Evolutionary conservation across 2,113 vertebrate species (phyloP), one percentile per base, ranked within the genome.

Genomic region (Buteo buteo): DNA sequence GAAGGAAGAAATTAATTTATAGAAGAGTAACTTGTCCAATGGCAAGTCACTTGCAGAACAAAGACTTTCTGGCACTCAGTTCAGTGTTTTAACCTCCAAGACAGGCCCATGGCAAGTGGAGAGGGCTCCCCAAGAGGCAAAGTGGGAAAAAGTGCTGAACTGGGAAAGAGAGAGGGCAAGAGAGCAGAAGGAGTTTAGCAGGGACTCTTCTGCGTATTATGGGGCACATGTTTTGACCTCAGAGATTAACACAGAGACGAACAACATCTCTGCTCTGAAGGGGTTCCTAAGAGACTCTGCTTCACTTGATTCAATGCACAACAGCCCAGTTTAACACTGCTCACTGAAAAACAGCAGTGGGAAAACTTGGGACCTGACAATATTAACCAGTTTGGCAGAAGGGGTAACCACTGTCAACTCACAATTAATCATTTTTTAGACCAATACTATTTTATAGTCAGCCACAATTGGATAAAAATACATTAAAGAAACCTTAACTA

Each of bases 381-480:
- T 18, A 93, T 71, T 64, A 82, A 88, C 38, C 58, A 69, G 47
- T 59, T 59, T 92, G 74, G 83, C 65, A 94, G 94, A 82, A 55
- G 54, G 13, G 22, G 24, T 42, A 94, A 92, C 83, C 85, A 82
- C 67, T 83, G 45, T 91, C 86, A 91, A 88, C 65, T 62, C 90
- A 83, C 25, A 82, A 90, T 93, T 80, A 91, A 83, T 91, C 2
- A 49, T 86, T 78, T 92, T 91, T 91, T 24, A 95, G 45, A 92
- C 74, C 90, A 91, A n/a, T 0, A 57, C 49, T 70, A 92, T 59
- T 95, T 92, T 78, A 95, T 4, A 70, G 32, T 77, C 55, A 96
- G 65, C 85, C 89, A 91, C 71, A 95, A 82, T 8, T 90, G 86
- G 84, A 83, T 86, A 96, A 94, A 84, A 95, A 70, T 65, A 71